phyloP scores from a whole-genome alignment of 2,113 vertebrate genomes.

The Fregetta grallaria region DNA sequence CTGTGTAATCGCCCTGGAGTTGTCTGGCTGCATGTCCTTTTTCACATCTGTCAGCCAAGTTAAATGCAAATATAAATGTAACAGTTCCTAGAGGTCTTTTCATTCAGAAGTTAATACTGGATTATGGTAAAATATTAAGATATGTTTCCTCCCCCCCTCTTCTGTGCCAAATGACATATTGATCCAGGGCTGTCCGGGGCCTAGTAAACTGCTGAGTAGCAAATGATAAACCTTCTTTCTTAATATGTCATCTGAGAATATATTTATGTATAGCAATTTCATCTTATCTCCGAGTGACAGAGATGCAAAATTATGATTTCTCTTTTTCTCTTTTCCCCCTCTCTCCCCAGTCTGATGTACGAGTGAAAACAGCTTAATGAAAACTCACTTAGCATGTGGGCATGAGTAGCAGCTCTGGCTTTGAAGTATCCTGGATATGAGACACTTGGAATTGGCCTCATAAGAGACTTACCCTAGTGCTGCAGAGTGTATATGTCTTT shows the following conservation, averaged over 20 bases:
- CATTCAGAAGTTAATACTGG: neutral
- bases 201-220: neutral
- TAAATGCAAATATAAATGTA: neutral
- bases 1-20: neutral
- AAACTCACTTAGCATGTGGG: neutral
- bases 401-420: neutral
- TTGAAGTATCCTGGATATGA: neutral
- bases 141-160: rapidly evolving
- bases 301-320: neutral
- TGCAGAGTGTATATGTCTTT: neutral
- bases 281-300: neutral
- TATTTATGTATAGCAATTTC: neutral
- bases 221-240: neutral
- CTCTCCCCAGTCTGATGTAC: neutral
- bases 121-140: neutral
- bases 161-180: neutral
- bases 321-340: neutral
- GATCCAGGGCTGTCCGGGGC: neutral
- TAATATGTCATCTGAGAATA: neutral
- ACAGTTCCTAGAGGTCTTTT: neutral
- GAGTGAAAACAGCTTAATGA: neutral
- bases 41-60: neutral
- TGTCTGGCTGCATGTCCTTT: neutral
- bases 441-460: neutral
- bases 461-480: neutral